Percentiles rank a stretch among this genome's conserved stretches.
Evolutionary conservation across 1,140 invertebrate species (phyloP).

Genomic region (Rhopalosiphum padi): DNA sequence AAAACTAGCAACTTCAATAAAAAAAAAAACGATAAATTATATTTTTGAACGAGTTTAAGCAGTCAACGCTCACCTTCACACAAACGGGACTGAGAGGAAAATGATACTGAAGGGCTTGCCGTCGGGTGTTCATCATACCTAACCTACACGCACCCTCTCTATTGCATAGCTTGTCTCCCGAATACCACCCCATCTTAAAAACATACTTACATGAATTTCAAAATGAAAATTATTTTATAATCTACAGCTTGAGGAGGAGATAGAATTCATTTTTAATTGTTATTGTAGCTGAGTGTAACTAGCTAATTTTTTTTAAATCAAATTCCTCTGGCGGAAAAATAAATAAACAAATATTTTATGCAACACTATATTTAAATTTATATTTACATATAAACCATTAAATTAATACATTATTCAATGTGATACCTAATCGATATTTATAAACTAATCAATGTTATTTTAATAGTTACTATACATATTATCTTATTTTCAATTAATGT

Average conservation of each 20-base stretch:
- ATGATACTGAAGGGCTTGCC: constrained; percentile 41
- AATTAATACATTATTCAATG: neutral
- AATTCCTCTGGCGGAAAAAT: neutral
- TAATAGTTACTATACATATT: neutral
- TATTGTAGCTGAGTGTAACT: neutral
- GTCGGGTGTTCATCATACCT: constrained; percentile 39
- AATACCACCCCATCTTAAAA: neutral
- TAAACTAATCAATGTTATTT: neutral
- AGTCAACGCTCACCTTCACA: constrained; percentile 27
- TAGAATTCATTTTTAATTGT: neutral
- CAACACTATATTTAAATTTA: neutral
- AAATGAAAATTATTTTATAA: neutral
- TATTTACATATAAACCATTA: neutral
- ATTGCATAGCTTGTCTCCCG: neutral
- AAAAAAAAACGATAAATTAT: neutral
- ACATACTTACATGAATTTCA: neutral
- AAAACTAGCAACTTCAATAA: neutral
- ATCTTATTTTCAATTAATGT: neutral
- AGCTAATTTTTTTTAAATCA: neutral
- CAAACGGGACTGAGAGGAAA: constrained; percentile 1
- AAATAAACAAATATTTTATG: neutral
- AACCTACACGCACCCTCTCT: constrained; percentile 29
- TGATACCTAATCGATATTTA: neutral
- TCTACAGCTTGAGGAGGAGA: neutral
- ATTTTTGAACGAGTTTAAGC: neutral